phyloP scores from a whole-genome alignment of 2,888 invertebrate genomes.

The Dexiosoma caninum region DNA sequence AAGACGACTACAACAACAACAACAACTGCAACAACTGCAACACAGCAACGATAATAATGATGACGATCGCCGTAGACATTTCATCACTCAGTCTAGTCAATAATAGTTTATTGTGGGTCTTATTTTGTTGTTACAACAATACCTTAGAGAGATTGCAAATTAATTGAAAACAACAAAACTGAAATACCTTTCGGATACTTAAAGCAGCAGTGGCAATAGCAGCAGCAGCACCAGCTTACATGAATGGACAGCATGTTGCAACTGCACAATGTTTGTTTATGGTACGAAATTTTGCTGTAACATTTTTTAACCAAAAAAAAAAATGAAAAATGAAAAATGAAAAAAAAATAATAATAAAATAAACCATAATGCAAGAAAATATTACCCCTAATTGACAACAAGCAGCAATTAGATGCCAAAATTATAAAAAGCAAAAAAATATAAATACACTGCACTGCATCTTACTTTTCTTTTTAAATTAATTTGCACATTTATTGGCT shows the following conservation, averaged over 20 bases:
- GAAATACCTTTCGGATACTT: conserved; percentile 57
- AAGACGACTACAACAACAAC: background rate
- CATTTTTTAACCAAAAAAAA: conserved; percentile 39
- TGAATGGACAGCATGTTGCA: conserved; percentile 28
- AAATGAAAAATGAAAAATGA: no score
- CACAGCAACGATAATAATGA: background rate
- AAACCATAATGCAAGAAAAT: conserved; percentile 32
- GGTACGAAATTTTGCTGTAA: conserved; percentile 21
- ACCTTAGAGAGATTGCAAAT: conserved; percentile 63
- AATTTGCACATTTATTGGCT: conserved; percentile 34
- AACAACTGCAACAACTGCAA: background rate
- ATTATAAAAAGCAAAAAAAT: background rate
- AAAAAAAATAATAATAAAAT: no score
- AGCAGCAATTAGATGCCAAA: conserved; percentile 53
- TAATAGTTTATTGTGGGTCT: conserved; percentile 25
- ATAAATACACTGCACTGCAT: background rate
- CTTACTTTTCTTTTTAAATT: conserved; percentile 25
- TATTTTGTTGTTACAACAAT: conserved; percentile 54
- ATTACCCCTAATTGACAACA: conserved; percentile 48
- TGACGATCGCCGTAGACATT: conserved; percentile 42
- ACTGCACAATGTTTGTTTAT: conserved; percentile 29
- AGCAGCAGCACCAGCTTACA: conserved; percentile 12
- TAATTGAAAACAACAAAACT: conserved; percentile 59
- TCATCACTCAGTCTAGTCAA: conserved; percentile 45
- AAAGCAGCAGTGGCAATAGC: no score